Percentiles rank a stretch among this genome's conserved stretches.
phyloP scores from a whole-genome alignment of 2,113 vertebrate species.

The Ammodytes dubius region DNA sequence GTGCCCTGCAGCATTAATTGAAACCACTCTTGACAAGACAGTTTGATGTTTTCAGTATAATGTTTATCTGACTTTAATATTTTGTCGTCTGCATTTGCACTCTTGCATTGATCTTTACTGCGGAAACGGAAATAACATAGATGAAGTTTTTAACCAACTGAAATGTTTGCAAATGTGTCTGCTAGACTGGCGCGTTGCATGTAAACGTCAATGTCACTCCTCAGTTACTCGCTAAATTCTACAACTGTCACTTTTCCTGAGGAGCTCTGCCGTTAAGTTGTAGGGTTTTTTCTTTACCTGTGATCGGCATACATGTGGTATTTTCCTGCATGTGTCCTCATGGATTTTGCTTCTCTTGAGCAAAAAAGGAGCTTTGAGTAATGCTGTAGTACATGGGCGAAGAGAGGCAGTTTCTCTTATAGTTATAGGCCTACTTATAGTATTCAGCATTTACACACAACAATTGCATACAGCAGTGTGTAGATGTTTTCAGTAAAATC shows the following conservation, averaged over 20 bases:
- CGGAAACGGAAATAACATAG: background rate
- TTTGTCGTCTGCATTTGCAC: background rate
- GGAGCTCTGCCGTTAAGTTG: conserved; percentile 21
- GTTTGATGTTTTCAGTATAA: background rate
- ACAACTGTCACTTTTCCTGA: conserved; percentile 53
- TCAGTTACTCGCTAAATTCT: conserved; percentile 79
- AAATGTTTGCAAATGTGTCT: conserved; percentile 18
- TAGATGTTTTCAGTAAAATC: too few species aligned
- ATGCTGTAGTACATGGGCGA: background rate
- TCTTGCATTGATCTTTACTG: background rate
- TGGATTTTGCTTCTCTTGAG: conserved; percentile 1
- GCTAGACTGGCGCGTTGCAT: conserved; percentile 39
- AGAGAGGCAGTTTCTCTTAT: too few species aligned
- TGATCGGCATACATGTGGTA: conserved; percentile 18
- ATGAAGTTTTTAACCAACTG: conserved; percentile 18
- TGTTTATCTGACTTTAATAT: background rate
- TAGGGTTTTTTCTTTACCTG: conserved; percentile 22
- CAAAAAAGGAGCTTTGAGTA: background rate
- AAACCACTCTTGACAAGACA: background rate
- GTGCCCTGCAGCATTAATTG: background rate
- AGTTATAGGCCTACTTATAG: too few species aligned
- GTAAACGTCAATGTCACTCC: conserved; percentile 69
- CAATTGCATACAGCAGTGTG: too few species aligned
- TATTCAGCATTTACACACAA: too few species aligned
- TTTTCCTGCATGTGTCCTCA: background rate